Evolutionary conservation across 2,797 vertebrate species (phyloP), one percentile per base, ranked within the genome.

Genomic region (Rhinoraja longicauda): DNA sequence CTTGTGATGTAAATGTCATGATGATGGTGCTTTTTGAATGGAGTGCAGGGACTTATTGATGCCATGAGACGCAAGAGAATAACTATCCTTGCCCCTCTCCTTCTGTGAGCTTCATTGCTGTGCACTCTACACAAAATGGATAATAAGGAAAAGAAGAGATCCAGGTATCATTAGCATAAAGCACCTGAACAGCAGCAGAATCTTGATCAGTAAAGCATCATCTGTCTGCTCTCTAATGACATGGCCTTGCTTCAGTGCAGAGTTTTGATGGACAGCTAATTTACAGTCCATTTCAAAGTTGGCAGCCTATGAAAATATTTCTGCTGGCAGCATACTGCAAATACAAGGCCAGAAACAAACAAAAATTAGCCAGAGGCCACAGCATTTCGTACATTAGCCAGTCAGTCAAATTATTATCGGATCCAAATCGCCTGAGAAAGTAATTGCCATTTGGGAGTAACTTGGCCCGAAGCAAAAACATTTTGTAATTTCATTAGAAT

Each of bases 281-380:
- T 93, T 93, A 78, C 86, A 92, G 75, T 62, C n/a, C 76, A 92
- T 93, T 93, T 93, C 75, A 93, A 81, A 93, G 93, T 79, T 92
- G 93, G 70, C 86, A 77, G 93, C 57, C 73, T 93, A 93, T 91
- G 93, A 93, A 93, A 93, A 92, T 93, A 36, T 93, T 81, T 59
- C 73, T 77, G 53, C 93, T 45, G 10, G 84, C 77, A 77, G 75
- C 72, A 90, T 64, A 45, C 76, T 90, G 70, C 13, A 75, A 62
- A 64, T 93, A 26, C 72, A 92, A 32, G 67, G 45, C 67, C 70
- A 64, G 81, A 70, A 93, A 88, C 81, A 93, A 93, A 57, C 78
- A 70, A 73, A 81, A 82, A 82, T 81, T 81, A 57, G 78, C 93
- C 79, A 93, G 90, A 73, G 90, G 90, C 90, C 92, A 92, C 39